These are phyloP conservation scores for Pseudomyrmex concolor DNA, from an alignment of 1,140 invertebrate species.

Conservation along the genomic window DNA sequence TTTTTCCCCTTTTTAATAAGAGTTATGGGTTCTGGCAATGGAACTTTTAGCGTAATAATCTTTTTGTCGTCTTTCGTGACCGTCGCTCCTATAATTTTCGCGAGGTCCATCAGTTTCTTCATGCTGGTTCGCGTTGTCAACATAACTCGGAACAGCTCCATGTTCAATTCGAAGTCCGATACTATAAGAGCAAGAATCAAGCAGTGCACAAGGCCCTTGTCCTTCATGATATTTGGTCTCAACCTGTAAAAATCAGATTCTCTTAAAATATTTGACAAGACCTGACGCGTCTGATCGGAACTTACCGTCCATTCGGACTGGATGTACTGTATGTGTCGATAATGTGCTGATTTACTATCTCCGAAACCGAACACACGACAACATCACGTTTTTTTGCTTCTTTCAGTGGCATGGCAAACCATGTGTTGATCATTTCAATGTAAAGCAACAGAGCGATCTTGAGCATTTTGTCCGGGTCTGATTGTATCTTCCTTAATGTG, in stretches of 20 bases:
- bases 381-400: conserved; percentile 78
- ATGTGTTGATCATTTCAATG: conserved; percentile 80
- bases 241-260: conserved; percentile 76
- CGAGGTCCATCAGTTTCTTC: conserved; percentile 83
- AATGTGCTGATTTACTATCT: conserved; percentile 79
- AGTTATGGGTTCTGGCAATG: conserved; percentile 78
- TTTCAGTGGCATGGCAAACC: conserved; percentile 80
- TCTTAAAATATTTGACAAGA: conserved; percentile 17
- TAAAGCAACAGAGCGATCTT: conserved; percentile 82
- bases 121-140: conserved; percentile 77
- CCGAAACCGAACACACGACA: conserved; percentile 73
- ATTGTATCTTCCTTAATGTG: conserved; percentile 64
- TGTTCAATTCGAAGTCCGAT: conserved; percentile 80
- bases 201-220: conserved; percentile 84
- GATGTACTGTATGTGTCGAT: conserved; percentile 81
- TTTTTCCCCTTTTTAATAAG: conserved; percentile 68
- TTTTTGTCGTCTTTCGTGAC: conserved; percentile 79
- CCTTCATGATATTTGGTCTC: conserved; percentile 82
- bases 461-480: conserved; percentile 64
- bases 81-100: conserved; percentile 81
- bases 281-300: neutral
- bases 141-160: conserved; percentile 81
- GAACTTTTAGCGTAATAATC: conserved; percentile 80
- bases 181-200: conserved; percentile 83
- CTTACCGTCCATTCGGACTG: conserved; percentile 80